A percentile compares a stretch with the other conserved stretches of the same genome.
Evolutionary conservation across 1,140 invertebrate species (phyloP).

Genomic region (Eupristina koningsbergeri): DNA sequence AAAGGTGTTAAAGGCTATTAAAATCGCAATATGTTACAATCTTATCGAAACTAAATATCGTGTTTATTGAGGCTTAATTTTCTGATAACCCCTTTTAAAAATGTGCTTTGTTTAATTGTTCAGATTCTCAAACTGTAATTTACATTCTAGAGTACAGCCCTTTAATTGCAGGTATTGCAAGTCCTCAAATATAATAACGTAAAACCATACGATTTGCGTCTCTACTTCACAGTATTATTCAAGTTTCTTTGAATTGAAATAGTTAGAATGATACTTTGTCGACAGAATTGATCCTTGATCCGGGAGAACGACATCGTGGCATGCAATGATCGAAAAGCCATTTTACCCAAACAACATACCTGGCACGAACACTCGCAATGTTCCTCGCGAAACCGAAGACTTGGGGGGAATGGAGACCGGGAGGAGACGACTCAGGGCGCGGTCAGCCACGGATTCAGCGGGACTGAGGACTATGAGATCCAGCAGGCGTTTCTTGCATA

Average conservation of each 20-base stretch:
- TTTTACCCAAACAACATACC: neutral
- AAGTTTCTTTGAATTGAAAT: neutral
- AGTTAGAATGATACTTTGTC: neutral
- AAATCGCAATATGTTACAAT: too few species aligned
- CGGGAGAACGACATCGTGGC: neutral
- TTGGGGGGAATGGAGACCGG: neutral
- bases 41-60: too few species aligned
- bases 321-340: neutral
- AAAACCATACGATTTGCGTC: too few species aligned
- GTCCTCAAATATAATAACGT: too few species aligned
- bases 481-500: slow-evolving; percentile 10
- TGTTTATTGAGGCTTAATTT: too few species aligned
- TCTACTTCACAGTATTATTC: neutral
- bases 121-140: too few species aligned
- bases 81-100: too few species aligned
- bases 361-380: neutral
- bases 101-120: neutral
- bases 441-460: slow-evolving; percentile 11
- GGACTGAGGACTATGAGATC: neutral
- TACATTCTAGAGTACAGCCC: too few species aligned
- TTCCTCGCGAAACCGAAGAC: neutral
- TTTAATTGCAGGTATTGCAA: too few species aligned
- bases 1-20: neutral
- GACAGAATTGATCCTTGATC: neutral
- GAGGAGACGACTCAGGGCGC: neutral